Evolutionary conservation across 1,140 invertebrate genomes (phyloP), one percentile per base, ranked within the genome.

Genomic region (Bombus affinis): DNA sequence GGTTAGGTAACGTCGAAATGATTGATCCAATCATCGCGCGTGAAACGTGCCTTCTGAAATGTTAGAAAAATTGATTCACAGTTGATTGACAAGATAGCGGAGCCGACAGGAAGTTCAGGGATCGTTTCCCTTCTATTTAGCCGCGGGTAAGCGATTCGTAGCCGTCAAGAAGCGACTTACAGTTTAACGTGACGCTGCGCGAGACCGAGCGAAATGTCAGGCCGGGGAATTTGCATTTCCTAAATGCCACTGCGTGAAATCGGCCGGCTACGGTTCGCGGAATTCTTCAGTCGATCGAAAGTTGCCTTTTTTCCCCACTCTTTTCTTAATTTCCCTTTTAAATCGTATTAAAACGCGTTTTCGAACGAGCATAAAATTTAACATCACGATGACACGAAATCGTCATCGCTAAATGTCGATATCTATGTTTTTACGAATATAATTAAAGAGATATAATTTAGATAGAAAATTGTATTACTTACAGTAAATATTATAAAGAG

Each of bases 211-310:
- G 66, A 85, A 85, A 85, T 85, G 83, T 85, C 83, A 85, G 65
- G 22, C 68, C 66, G 39, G 8, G 37, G 83, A 77, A 85, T 85
- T 85, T 85, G 42, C 83, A 85, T 85, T 80, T 85, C 57, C 68
- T 79, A 78, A 85, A 85, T 85, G 83, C 83, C 83, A 78, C 74
- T 77, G 74, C 74, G 81, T 83, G 81, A 83, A 83, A 83, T 83
- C 81, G 73, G 28, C 44, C 73, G 59, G 15, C 42, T 22, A 18
- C 37, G 22, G 15, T 28, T 53, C 39, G 71, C 39, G 53, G 12
- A 59, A 83, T 42, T 76, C 57, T 32, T 76, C 37, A 22, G 2
- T n/a, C 35, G 37, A 72, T 81, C 28, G 79, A 81, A 72, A 72
- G 28, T 42, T 37, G 2, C 28, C 35, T 42, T 73, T 37, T 37